These are phyloP conservation scores for Lycaena phlaeas DNA, from an alignment of 2,888 invertebrate genomes.

Conservation along the genomic window DNA sequence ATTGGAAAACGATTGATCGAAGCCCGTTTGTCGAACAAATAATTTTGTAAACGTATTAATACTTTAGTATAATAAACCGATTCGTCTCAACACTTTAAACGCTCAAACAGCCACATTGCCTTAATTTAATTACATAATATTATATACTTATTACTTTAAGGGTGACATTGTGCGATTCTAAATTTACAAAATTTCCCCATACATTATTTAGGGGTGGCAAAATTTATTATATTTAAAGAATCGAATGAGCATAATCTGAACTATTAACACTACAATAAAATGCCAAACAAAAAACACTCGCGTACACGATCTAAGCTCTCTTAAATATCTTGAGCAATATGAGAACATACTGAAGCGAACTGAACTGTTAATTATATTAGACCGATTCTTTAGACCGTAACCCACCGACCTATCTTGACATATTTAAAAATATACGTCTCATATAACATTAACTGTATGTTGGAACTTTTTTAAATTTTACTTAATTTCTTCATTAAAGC, in stretches of 20 bases:
- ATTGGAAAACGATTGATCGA: not conserved
- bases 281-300: not conserved
- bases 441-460: too few species aligned
- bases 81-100: not conserved
- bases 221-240: not conserved
- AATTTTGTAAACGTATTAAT: not conserved
- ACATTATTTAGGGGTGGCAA: not conserved
- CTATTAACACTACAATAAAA: not conserved
- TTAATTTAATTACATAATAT: not conserved
- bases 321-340: constrained; percentile 5
- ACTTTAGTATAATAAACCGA: not conserved
- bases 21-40: constrained; percentile 1
- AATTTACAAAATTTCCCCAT: constrained; percentile 5
- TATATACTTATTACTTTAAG: constrained; percentile 2
- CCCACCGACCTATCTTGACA: too few species aligned
- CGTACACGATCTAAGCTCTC: not conserved
- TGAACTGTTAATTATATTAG: not conserved
- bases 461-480: too few species aligned
- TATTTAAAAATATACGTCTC: too few species aligned
- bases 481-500: too few species aligned
- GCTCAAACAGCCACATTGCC: constrained; percentile 5
- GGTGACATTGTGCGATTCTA: constrained; percentile 13
- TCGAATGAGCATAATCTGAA: not conserved
- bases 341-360: not conserved
- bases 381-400: not conserved